These are phyloP conservation scores for Poecile atricapillus DNA, from an alignment of 2,113 vertebrate species.

Conservation along the genomic window DNA sequence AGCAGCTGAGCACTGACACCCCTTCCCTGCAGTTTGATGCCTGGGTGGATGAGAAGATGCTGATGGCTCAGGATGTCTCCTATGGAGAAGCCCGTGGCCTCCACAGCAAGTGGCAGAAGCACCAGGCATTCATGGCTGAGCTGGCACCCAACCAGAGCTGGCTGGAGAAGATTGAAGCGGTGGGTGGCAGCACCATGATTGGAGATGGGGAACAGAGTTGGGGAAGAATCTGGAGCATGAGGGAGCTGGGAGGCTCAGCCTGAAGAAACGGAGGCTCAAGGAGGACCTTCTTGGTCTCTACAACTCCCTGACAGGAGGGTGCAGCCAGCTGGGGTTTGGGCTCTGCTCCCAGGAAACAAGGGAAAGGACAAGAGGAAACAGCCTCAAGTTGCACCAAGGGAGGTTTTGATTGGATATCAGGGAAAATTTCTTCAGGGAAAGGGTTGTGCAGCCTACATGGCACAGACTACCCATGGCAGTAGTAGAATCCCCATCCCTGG, in stretches of 20 bases:
- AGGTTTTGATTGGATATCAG: not conserved
- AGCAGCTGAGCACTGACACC: not conserved
- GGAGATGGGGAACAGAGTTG: rapidly evolving
- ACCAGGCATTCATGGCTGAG: conserved; percentile 93
- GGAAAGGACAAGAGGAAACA: not conserved
- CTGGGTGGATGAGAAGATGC: conserved; percentile 97
- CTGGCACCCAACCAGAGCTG: conserved; percentile 88
- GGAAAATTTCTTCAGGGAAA: not conserved
- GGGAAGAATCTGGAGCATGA: not conserved
- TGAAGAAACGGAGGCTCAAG: not conserved
- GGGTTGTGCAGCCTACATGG: not conserved
- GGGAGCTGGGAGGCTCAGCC: not conserved
- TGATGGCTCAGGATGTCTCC: conserved; percentile 90
- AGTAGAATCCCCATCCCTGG: not conserved
- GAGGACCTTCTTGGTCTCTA: not conserved
- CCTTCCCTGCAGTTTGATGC: conserved; percentile 77
- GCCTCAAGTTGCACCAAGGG: not conserved
- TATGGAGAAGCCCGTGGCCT: conserved; percentile 87
- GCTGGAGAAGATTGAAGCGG: conserved; percentile 86
- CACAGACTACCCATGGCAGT: not conserved
- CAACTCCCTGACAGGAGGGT: not conserved
- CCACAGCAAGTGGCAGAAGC: conserved; percentile 94
- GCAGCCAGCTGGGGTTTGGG: not conserved
- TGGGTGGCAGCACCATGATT: not conserved
- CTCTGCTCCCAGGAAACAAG: not conserved